phyloP scores from a whole-genome alignment of 1,140 invertebrate genomes.

The Meloidogyne exigua region DNA sequence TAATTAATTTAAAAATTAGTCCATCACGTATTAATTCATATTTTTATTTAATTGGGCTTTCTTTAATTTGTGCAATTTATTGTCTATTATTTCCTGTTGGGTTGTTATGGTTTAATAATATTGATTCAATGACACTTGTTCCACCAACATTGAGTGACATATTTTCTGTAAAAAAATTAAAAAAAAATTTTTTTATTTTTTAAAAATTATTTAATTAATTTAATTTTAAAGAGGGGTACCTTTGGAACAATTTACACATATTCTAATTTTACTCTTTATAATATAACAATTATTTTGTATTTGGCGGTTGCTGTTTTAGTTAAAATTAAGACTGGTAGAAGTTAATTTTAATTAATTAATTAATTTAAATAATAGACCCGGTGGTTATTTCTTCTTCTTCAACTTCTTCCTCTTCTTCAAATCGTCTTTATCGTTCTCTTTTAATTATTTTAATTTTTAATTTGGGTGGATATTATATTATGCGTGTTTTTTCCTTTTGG shows the following conservation, averaged over 20 bases:
- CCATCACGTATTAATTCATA: background rate
- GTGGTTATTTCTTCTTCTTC: too few relatives aligned
- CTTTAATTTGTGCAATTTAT: background rate
- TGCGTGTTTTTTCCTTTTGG: slow-evolving; percentile 11
- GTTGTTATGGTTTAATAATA: slow-evolving; percentile 8
- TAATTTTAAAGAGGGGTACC: background rate
- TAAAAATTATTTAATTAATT: too few relatives aligned
- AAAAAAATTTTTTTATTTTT: background rate
- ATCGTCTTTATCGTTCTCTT: slow-evolving; percentile 14
- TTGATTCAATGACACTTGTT: background rate
- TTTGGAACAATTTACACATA: background rate
- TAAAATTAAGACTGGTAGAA: background rate
- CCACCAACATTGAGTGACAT: background rate
- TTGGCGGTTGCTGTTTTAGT: slow-evolving; percentile 8
- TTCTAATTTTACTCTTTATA: background rate
- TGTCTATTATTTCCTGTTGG: background rate
- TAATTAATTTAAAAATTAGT: background rate
- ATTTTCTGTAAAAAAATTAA: background rate
- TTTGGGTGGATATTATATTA: slow-evolving; percentile 18
- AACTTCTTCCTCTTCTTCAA: too few relatives aligned
- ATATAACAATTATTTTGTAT: slow-evolving; percentile 16
- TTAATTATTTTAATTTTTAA: slow-evolving; percentile 18
- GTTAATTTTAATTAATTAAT: background rate
- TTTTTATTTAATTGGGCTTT: background rate
- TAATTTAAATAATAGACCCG: too few relatives aligned